These are phyloP conservation scores for Meandrina meandrites DNA, from an alignment of 92 coral and sea anemone species.

Conservation along the genomic window DNA sequence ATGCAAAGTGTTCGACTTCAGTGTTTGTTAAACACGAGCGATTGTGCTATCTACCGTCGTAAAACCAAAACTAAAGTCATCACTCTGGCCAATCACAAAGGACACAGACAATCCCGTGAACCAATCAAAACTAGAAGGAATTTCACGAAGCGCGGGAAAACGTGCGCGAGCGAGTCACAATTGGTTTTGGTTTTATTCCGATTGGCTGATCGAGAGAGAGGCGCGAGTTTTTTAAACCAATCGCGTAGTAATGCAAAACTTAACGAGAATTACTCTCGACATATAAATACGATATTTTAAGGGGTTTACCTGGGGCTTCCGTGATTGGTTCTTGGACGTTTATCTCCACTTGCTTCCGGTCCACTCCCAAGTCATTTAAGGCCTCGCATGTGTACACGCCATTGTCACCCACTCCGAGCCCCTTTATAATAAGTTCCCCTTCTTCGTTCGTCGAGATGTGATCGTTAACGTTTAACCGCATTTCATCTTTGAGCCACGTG, in stretches of 20 bases:
- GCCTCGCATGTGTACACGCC: constrained; percentile 47
- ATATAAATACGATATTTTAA: neutral
- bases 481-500: constrained; percentile 35
- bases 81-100: neutral
- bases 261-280: neutral
- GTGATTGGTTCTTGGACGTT: constrained; percentile 12
- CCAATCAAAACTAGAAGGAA: too few species aligned
- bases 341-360: constrained; percentile 5
- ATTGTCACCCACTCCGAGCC: neutral
- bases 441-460: neutral
- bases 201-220: too few species aligned
- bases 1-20: neutral
- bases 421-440: constrained; percentile 22
- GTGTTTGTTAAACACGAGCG: neutral
- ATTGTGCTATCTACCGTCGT: neutral
- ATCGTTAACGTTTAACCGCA: neutral
- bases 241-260: too few species aligned
- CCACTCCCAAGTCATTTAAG: constrained; percentile 29
- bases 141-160: too few species aligned
- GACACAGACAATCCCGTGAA: too few species aligned
- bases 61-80: too few species aligned
- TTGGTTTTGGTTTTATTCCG: too few species aligned
- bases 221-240: too few species aligned
- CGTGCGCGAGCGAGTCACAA: too few species aligned
- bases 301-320: neutral